A percentile compares a stretch with the other conserved stretches of the same genome.
These are phyloP conservation scores for Tragelaphus scriptus DNA, from an alignment of 2,113 vertebrate genomes.

Conservation along the genomic window DNA sequence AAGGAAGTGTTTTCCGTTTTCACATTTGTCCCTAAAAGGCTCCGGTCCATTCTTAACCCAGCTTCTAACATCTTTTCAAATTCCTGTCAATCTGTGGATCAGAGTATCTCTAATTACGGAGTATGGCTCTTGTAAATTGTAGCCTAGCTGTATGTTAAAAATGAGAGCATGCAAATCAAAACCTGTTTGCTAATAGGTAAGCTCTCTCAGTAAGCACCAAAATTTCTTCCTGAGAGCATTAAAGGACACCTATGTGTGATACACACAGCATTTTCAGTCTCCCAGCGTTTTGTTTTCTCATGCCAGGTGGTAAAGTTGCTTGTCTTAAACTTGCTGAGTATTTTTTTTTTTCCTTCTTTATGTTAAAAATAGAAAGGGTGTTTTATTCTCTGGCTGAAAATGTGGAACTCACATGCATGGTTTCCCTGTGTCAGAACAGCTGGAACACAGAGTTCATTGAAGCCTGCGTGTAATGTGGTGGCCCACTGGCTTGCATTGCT, in stretches of 20 bases:
- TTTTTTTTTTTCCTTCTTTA: not conserved
- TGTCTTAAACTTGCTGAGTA: too few species aligned
- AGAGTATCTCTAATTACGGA: conserved; percentile 63
- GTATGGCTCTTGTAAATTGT: conserved; percentile 39
- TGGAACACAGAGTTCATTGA: not conserved
- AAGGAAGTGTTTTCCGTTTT: not conserved
- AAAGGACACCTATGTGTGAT: not conserved
- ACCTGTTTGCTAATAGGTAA: not conserved
- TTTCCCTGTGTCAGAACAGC: not conserved
- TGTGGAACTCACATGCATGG: not conserved
- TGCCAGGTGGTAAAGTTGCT: too few species aligned
- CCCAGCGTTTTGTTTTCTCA: too few species aligned
- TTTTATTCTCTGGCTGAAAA: not conserved
- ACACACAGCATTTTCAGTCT: not conserved
- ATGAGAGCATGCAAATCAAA: conserved; percentile 55
- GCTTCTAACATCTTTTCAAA: not conserved
- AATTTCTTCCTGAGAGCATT: conserved; percentile 45
- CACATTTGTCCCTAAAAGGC: not conserved
- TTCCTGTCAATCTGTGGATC: not conserved
- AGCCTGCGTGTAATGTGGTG: not conserved
- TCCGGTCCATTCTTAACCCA: not conserved
- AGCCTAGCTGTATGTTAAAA: conserved; percentile 42
- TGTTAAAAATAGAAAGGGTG: conserved; percentile 24
- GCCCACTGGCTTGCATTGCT: not conserved
- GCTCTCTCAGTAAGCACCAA: not conserved